Evolutionary conservation across 2,797 vertebrate species (phyloP), one percentile per base, ranked within the genome.

Genomic region (Trachurus trachurus): DNA sequence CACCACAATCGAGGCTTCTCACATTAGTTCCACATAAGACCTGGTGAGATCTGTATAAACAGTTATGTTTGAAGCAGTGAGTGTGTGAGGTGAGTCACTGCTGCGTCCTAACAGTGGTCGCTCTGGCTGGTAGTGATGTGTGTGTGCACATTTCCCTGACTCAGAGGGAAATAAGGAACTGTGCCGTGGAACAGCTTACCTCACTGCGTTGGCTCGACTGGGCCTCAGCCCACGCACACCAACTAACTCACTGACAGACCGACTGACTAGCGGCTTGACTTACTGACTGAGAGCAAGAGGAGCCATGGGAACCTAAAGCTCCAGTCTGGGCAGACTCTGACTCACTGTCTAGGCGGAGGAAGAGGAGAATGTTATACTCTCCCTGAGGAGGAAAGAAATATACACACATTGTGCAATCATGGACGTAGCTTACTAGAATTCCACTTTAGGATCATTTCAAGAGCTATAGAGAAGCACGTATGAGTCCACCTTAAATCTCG

Each of bases 161-260:
- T 94, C 87, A 86, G 86, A 80, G 8, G 81, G 86, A 91, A 92
- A 92, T 76, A 60, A 83, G 82, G 66, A 87, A 87, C 77, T 71
- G 80, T 76, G 53, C 64, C 62, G 85, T 92, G 94, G 92, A 94
- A 92, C 76, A 93, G 84, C 79, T 94, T 90, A 93, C 88, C 90
- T 94, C 93, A 93, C 71, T 62, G 64, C 16, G 69, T 83, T 79
- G 90, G 88, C 71, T 77, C 37, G 64, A 62, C 85, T 71, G 73
- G 81, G 87, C 66, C 74, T 77, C 78, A 62, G 83, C 92, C 92
- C 92, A 88, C 91, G 88, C 91, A 92, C 77, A 62, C 67, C 76
- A 34, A 50, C 81, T 66, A 61, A 71, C 66, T 47, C 47, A 79
- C 73, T 71, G 78, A 80, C 71, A 63, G 67, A 54, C 63, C 62